Base-by-base conservation (phyloP, 2,888 invertebrate species). In the Lycophotia porphyrea region DNA sequence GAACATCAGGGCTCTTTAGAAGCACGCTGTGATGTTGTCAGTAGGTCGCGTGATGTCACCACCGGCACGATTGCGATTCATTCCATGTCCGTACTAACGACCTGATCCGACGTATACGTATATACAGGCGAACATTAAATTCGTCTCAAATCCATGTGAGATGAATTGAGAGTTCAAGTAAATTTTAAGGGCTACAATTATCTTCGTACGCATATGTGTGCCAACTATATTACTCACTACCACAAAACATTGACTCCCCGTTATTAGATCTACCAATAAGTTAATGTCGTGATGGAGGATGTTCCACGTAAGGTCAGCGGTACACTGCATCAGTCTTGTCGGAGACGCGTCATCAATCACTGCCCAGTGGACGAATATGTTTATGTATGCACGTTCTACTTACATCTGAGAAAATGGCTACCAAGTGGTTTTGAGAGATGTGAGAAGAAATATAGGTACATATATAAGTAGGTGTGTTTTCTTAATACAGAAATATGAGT, bases 301-400 rank as follows among this genome's bases (percentile, higher is more conserved):
- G 64, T 70, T 52, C 66, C 80, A 86, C 79, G 84, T 80, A 82
- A 90, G 91, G 90, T 91, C 87, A 85, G 77, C 76, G 71, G 78
- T 80, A 79, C 82, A 85, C 84, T 89, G 90, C 89, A 91, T 91
- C 91, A 90, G 88, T 91, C 91, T 91, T 88, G 80, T 76, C 69
- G 36, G 87, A 73, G 82, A 81, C 84, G 78, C 74, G 64, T 88
- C 91, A 91, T 91, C 91, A 89, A 91, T 91, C 91, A 91, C 90
- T 86, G 82, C 52, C 86, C 82, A 72, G 60, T 67, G 81, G 64
- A 64, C 81, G 61, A 66, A 44, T 69, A 69, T 81, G 73, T 85
- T 84, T 83, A 83, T 84, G 82, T 77, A 83, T 83, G 69, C 78
- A 70, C 11, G 74, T 49, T 67, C 70, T 67, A 60, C 47, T 70